Base-by-base conservation (phyloP, 2,888 invertebrate species). In the Xestia ashworthii region DNA sequence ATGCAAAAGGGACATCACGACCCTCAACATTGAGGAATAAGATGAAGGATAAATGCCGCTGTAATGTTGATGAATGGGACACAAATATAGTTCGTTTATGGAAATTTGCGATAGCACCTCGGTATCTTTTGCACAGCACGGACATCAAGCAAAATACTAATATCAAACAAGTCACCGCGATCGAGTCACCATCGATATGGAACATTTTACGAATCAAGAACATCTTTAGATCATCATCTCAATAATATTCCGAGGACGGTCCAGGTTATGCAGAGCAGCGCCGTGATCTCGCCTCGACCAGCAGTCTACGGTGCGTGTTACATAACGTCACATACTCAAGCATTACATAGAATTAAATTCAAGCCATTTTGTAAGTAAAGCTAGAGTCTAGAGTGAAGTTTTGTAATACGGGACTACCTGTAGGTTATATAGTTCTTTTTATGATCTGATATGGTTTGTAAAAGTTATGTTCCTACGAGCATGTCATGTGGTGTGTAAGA, bases 71-170 rank as follows among this genome's bases (percentile, higher is more conserved):
- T 16, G 25, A n/a, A 41, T 50, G 19, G 22, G 50, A 65, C 41
- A 74, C 53, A 64, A 64, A 53, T 53, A 22, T 46, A 3, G 14
- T 14, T 62, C 1, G 44, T 55, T 74, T 48, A 44, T 38, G 38
- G 65, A 76, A 78, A 55, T 48, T 48, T 44, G 48, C 12, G 32
- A 41, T 58, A 41, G 19, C 55, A 81, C 19, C 25, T 62, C 62
- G 60, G 22, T 32, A 48, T 14, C 19, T 38, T 41, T 25, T 55
- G 32, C 55, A 50, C 12, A 66, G 48, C 65, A 82, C 76, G 50
- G 58, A 76, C 58, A 82, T 82, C 38, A 53, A 82, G 82, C 82
- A 66, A 79, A 78, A 80, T 55, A 71, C 65, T 32, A 66, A 80
- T 48, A 80, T 41, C 6, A 64, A 14, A 60, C n/a, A 16, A 44